Base-by-base conservation (phyloP, 2,797 vertebrate species). In the Bradypodion ventrale region DNA sequence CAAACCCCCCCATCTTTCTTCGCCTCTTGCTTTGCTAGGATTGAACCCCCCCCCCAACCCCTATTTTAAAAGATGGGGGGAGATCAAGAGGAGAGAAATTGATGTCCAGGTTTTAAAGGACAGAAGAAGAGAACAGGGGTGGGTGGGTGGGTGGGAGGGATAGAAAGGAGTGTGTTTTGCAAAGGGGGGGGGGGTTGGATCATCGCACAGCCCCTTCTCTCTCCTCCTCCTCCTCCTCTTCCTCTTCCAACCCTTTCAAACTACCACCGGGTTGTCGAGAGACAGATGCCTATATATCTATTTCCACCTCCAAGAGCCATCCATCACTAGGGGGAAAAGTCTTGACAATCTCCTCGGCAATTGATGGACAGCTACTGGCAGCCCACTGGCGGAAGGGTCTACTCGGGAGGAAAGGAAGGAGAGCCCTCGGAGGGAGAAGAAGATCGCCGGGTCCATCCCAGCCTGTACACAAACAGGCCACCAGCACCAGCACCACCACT, bases 361-460 rank as follows among this genome's bases (percentile, higher is more conserved):
- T 93, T 94, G 94, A 95, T 94, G 96, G 96, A 96, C 96, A 94
- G 95, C 93, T 87, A 92, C 89, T n/a, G 91, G 86, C 93, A 91
- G 92, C 91, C 93, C 93, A 90, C 93, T 83, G 62, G 80, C 93
- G 91, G 93, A 90, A 93, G 62, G 84, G 74, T 83, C 46, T 72
- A 56, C 80, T 77, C 32, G 76, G 35, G 76, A 83, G 80, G n/a
- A 81, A 12, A 40, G 78, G 83, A 76, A 52, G n/a, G n/a, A n/a
- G n/a, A n/a, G n/a, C n/a, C n/a, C 7, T 6, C 63, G 62, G 21
- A 4, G 46, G 52, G 42, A 62, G 66, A 32, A 80, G 83, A 59
- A 52, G 62, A 56, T 42, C 29, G 68, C 12, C 62, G 40, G 63
- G 68, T 82, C 77, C 27, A 23, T 49, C 52, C 3, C 15, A 27